Conservation (phyloP, 2,113 vertebrate genomes). For the Ahaetulla prasina region DNA sequence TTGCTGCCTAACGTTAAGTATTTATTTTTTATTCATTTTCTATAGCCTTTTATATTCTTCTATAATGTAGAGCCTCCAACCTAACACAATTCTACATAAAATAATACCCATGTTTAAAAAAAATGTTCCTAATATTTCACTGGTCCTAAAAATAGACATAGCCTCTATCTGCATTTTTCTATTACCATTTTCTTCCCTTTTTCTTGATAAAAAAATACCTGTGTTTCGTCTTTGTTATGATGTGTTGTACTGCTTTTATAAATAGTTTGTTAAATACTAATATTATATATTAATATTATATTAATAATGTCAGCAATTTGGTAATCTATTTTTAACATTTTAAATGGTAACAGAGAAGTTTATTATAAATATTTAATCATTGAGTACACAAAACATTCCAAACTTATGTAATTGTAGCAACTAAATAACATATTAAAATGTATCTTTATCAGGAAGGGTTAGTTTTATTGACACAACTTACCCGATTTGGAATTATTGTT, state of each 20-base stretch:
- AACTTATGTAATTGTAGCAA: no score
- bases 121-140: background rate
- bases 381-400: background rate
- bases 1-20: background rate
- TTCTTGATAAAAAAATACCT: background rate
- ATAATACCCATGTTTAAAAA: background rate
- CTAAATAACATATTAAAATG: background rate
- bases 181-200: background rate
- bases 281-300: no score
- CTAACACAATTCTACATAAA: constrained; percentile 4
- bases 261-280: background rate
- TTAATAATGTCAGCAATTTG: background rate
- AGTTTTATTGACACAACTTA: background rate
- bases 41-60: no score
- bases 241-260: background rate
- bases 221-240: background rate
- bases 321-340: background rate
- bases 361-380: background rate
- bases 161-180: constrained; percentile 14
- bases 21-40: no score
- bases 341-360: background rate
- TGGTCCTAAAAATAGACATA: background rate
- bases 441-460: background rate
- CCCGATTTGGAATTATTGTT: background rate
- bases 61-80: background rate